A percentile compares a stretch with the other conserved stretches of the same genome.
Evolutionary conservation across 2,113 vertebrate genomes (phyloP).

Genomic region (Philantomba maxwellii): DNA sequence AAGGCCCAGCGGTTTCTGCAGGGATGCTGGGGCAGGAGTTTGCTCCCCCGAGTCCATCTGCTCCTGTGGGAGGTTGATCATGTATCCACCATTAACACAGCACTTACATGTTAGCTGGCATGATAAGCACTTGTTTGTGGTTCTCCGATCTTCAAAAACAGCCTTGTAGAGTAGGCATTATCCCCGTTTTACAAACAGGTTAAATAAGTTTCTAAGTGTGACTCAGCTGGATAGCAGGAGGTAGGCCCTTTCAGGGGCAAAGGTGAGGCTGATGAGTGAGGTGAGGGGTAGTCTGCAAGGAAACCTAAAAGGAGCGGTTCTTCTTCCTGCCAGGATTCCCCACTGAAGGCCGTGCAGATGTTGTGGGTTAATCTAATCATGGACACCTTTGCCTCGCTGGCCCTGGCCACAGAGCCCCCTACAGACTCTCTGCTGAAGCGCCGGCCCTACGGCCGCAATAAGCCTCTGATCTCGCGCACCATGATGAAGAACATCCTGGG

Average conservation of each 20-base stretch:
- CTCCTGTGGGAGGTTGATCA: neutral
- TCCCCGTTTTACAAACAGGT: neutral
- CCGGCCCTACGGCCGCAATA: constrained; percentile 92
- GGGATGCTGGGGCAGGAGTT: neutral
- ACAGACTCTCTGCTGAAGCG: constrained; percentile 90
- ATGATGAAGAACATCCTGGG: constrained; percentile 99
- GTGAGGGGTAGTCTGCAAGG: fast-evolving
- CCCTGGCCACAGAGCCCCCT: constrained; percentile 95
- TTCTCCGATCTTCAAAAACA: neutral
- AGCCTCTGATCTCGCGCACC: constrained; percentile 96
- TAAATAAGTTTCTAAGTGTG: neutral
- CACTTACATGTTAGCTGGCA: fast-evolving
- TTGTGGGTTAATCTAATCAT: constrained; percentile 99
- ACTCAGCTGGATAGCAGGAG: neutral
- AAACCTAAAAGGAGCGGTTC: neutral
- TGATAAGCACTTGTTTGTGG: neutral
- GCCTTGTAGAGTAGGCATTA: neutral
- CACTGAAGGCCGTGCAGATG: constrained; percentile 98
- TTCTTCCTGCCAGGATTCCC: constrained; percentile 88
- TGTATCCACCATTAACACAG: neutral
- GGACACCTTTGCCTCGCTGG: constrained; percentile 98
- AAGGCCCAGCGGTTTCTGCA: neutral
- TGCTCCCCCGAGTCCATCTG: neutral
- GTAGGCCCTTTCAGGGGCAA: neutral
- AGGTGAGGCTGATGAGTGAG: neutral